Percentiles rank a stretch among this genome's conserved stretches.
Conservation (phyloP, 2,888 invertebrate genomes). For the Hoplodrina blanda region DNA sequence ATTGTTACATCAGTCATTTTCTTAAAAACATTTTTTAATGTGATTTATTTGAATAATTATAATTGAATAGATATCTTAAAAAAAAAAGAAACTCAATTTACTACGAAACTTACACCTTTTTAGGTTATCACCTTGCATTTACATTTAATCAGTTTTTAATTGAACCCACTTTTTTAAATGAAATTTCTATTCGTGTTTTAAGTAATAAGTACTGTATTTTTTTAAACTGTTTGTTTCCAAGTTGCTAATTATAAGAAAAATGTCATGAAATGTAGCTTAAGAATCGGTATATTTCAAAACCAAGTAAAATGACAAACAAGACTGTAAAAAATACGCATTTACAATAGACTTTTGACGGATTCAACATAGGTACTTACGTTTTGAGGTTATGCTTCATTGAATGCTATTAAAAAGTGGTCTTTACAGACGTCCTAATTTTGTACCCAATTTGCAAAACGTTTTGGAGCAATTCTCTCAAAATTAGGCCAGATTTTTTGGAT, state of each 20-base stretch:
- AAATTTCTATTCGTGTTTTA: conserved; percentile 2
- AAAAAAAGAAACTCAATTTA: conserved; percentile 36
- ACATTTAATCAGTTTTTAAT: conserved; percentile 53
- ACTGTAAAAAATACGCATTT: conserved; percentile 13
- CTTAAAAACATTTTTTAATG: conserved; percentile 77
- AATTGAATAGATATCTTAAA: conserved; percentile 53
- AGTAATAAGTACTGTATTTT: conserved; percentile 37
- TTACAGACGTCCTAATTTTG: conserved; percentile 22
- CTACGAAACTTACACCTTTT: conserved; percentile 47
- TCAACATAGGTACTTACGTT: conserved; percentile 10
- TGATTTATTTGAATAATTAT: conserved; percentile 62
- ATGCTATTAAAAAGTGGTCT: background rate
- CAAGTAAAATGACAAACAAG: background rate
- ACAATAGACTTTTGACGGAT: background rate
- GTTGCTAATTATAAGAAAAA: conserved; percentile 12
- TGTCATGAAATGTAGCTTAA: conserved; percentile 27
- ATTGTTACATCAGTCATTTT: conserved; percentile 87
- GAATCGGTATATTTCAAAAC: conserved; percentile 30
- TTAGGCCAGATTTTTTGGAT: conserved; percentile 7
- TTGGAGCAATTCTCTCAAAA: background rate
- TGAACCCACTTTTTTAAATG: conserved; percentile 54
- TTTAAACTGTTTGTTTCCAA: background rate
- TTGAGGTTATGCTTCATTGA: conserved; percentile 11
- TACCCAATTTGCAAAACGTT: conserved; percentile 33
- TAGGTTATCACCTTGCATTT: conserved; percentile 45